These are phyloP conservation scores for Neodiprion lecontei DNA, from an alignment of 1,140 invertebrate species.

Conservation along the genomic window DNA sequence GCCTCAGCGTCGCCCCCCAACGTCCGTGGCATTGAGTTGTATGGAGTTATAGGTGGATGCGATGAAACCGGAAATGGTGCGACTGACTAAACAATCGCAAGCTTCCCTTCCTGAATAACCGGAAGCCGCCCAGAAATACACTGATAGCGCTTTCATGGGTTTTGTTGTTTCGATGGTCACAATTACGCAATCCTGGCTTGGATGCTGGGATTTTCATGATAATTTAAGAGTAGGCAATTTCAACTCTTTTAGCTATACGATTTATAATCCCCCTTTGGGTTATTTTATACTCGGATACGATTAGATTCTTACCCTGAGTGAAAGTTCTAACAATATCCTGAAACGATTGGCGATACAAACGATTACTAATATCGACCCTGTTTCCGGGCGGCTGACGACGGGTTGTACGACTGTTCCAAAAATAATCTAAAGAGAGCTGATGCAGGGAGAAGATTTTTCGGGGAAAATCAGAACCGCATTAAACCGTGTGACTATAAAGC, in stretches of 20 bases:
- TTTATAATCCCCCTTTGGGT: too few relatives aligned
- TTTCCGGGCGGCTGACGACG: too few relatives aligned
- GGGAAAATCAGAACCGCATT: background rate
- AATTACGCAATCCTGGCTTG: background rate
- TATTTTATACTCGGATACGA: too few relatives aligned
- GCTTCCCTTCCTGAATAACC: slow-evolving; percentile 54
- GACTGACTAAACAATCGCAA: slow-evolving; percentile 55
- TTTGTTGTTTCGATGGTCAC: background rate
- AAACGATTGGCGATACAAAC: too few relatives aligned
- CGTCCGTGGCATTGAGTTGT: background rate
- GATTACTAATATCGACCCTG: too few relatives aligned
- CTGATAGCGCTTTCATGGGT: slow-evolving; percentile 14
- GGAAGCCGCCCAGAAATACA: slow-evolving; percentile 51
- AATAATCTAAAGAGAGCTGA: background rate
- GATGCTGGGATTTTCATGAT: too few relatives aligned
- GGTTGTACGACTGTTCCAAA: background rate
- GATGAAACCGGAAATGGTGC: slow-evolving; percentile 49
- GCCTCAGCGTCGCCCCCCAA: background rate
- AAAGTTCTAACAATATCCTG: too few relatives aligned
- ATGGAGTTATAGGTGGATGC: slow-evolving; percentile 21
- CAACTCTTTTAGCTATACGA: too few relatives aligned
- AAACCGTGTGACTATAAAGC: background rate
- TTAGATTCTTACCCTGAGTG: too few relatives aligned
- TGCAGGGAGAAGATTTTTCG: too few relatives aligned
- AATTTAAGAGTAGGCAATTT: too few relatives aligned